Percentiles rank a stretch among this genome's conserved stretches.
phyloP scores from a whole-genome alignment of 1,140 invertebrate species.

The Papilio helenus region DNA sequence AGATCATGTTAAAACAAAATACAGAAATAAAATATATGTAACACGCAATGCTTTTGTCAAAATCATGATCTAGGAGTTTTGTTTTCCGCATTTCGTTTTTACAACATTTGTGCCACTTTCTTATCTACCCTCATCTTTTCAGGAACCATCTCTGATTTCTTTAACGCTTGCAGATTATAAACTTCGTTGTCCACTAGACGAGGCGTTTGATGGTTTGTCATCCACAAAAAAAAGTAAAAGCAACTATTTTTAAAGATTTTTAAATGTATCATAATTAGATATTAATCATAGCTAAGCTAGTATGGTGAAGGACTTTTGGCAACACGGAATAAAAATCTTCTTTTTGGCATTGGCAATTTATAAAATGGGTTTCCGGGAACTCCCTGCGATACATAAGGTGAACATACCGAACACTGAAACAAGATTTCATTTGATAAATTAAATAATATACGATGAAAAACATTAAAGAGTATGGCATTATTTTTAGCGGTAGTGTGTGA shows the following conservation, averaged over 20 bases:
- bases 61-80: not conserved
- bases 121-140: not conserved
- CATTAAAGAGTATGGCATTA: not conserved
- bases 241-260: not conserved
- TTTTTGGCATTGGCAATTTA: conserved; percentile 61
- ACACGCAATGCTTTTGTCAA: not conserved
- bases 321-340: conserved; percentile 61
- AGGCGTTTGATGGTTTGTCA: not conserved
- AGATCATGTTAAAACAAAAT: not conserved
- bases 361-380: conserved; percentile 48
- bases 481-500: not conserved
- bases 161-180: not conserved
- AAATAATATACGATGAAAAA: not conserved
- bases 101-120: not conserved
- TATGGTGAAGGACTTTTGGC: conserved; percentile 63
- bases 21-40: not conserved
- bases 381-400: conserved; percentile 44
- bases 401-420: conserved; percentile 68
- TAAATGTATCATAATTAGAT: not conserved
- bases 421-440: conserved; percentile 40
- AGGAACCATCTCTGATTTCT: not conserved
- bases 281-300: conserved; percentile 36
- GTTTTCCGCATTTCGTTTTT: not conserved
- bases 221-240: not conserved
- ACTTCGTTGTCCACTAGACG: not conserved